Evolutionary conservation across 2,113 vertebrate genomes (phyloP).

Genomic region (Rhinichthys klamathensis): DNA sequence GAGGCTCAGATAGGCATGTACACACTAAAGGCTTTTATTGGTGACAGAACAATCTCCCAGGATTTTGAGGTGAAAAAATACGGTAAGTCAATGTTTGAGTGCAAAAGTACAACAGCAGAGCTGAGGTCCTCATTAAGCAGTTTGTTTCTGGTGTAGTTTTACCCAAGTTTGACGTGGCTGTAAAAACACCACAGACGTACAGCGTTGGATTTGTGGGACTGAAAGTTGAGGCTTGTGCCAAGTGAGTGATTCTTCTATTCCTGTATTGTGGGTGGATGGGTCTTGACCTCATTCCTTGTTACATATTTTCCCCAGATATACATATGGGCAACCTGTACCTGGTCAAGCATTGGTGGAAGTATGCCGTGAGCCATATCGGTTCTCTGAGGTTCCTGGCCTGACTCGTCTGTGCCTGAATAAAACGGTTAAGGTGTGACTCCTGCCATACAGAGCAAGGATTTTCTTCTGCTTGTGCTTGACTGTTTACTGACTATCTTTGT

Average conservation of each 20-base stretch:
- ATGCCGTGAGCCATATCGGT: slow-evolving; percentile 47
- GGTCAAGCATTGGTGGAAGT: slow-evolving; percentile 49
- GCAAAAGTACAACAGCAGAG: not conserved
- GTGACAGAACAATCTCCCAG: too few relatives aligned
- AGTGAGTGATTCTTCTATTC: slow-evolving; percentile 56
- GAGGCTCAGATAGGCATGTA: too few relatives aligned
- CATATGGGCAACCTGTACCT: slow-evolving; percentile 72
- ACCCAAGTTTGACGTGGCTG: slow-evolving; percentile 67
- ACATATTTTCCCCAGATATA: slow-evolving; percentile 64
- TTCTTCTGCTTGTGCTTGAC: too few relatives aligned
- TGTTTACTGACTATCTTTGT: not conserved
- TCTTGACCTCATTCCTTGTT: not conserved
- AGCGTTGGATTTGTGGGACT: slow-evolving; percentile 55
- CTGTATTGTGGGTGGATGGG: not conserved
- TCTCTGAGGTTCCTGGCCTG: rapidly evolving
- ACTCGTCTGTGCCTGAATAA: not conserved
- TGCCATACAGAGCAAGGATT: not conserved
- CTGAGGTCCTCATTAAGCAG: not conserved
- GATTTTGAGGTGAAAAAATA: slow-evolving; percentile 57
- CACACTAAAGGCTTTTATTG: too few relatives aligned
- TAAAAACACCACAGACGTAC: slow-evolving; percentile 41
- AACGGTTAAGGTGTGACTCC: not conserved
- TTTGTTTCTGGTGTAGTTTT: slow-evolving; percentile 61
- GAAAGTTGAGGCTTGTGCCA: slow-evolving; percentile 62
- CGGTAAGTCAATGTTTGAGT: slow-evolving; percentile 58